phyloP scores from a whole-genome alignment of 2,797 vertebrate genomes.

The Ptychobarbus kaznakovi region DNA sequence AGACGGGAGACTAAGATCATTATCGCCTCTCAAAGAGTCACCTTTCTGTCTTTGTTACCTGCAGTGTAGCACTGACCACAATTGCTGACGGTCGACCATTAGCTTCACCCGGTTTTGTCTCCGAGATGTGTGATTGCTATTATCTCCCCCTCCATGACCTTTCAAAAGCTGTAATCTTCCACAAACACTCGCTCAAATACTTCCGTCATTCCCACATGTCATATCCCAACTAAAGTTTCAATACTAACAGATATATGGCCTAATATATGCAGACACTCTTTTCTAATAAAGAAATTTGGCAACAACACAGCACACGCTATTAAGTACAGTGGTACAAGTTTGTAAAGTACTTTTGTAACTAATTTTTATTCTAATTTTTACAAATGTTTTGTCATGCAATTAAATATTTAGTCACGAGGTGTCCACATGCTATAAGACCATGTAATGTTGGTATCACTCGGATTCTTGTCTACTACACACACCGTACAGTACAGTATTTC shows the following conservation, averaged over 20 bases:
- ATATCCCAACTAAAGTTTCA: not conserved
- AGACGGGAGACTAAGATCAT: slow-evolving; percentile 33
- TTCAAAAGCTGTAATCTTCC: slow-evolving; percentile 35
- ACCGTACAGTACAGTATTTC: too few species aligned
- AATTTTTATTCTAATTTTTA: not conserved
- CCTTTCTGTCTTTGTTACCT: slow-evolving; percentile 19
- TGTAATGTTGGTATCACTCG: not conserved
- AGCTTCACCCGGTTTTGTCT: slow-evolving; percentile 19
- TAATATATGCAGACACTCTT: not conserved
- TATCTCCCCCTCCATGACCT: slow-evolving; percentile 3
- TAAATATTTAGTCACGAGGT: not conserved
- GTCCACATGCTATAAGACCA: not conserved
- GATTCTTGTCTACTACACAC: not conserved
- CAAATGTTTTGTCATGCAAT: not conserved
- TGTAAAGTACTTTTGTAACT: not conserved
- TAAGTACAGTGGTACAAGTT: not conserved
- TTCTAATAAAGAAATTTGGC: not conserved
- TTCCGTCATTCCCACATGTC: not conserved
- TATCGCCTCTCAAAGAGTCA: slow-evolving; percentile 11
- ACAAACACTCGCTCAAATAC: not conserved
- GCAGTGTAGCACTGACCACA: slow-evolving; percentile 24
- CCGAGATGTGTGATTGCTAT: slow-evolving; percentile 14
- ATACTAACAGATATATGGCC: not conserved
- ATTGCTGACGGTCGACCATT: slow-evolving; percentile 10
- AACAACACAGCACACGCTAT: not conserved